Conservation (phyloP, 2,888 invertebrate species). For the Crematogaster levior region DNA sequence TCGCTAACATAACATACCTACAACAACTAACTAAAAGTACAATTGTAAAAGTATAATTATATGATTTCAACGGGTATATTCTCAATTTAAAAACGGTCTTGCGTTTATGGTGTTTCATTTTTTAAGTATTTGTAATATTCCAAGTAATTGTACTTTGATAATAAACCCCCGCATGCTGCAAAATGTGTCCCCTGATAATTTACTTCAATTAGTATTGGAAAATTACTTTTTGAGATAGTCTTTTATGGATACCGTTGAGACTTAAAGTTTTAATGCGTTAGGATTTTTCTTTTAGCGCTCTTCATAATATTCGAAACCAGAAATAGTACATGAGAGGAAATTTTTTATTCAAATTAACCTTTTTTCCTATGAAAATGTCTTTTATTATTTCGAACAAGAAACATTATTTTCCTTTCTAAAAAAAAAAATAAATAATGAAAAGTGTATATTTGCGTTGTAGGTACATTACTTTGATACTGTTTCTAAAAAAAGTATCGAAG, state of each 20-base stretch:
- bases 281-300: background rate
- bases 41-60: slow-evolving; percentile 13
- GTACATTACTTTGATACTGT: background rate
- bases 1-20: background rate
- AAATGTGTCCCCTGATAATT: slow-evolving; percentile 26
- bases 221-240: slow-evolving; percentile 2
- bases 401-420: background rate
- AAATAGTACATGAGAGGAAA: background rate
- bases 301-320: background rate
- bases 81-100: background rate
- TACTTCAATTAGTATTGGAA: slow-evolving; percentile 18
- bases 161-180: background rate
- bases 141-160: background rate
- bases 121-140: slow-evolving; percentile 1
- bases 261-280: slow-evolving; percentile 16
- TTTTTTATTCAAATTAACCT: background rate
- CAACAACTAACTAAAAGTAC: too few relatives aligned
- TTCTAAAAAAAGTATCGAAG: background rate
- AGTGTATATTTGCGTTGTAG: background rate
- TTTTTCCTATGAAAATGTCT: background rate
- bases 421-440: background rate
- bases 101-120: background rate
- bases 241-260: slow-evolving; percentile 20
- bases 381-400: slow-evolving; percentile 2
- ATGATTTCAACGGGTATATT: background rate